Evolutionary conservation across 2,797 vertebrate genomes (phyloP).

Genomic region (Pelobates cultripes): DNA sequence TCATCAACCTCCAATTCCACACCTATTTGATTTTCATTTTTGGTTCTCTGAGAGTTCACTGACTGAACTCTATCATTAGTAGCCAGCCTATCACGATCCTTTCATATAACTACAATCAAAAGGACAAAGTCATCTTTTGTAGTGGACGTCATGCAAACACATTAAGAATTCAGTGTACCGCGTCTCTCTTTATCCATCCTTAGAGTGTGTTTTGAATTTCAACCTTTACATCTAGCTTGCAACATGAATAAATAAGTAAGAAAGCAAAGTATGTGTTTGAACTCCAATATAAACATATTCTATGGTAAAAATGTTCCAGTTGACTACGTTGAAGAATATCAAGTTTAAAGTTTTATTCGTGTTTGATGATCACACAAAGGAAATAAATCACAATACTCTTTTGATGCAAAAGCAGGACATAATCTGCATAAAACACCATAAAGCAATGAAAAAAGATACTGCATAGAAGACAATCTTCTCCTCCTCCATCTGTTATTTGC

Average conservation of each 20-base stretch:
- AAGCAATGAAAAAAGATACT: no score
- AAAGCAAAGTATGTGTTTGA: background rate
- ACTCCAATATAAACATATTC: no score
- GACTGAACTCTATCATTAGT: constrained; percentile 41
- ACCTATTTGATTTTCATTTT: constrained; percentile 38
- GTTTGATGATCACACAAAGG: no score
- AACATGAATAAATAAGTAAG: background rate
- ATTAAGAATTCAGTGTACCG: constrained; percentile 43
- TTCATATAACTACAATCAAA: constrained; percentile 30
- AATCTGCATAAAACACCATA: no score
- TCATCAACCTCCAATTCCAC: constrained; percentile 25
- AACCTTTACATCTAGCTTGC: constrained; percentile 3
- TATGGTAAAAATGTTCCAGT: no score
- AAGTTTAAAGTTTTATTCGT: no score
- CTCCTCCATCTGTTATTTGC: no score
- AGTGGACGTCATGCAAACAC: constrained; percentile 43
- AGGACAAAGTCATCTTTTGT: constrained; percentile 51
- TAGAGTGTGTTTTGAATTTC: constrained; percentile 26
- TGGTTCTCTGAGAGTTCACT: constrained; percentile 26
- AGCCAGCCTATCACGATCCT: constrained; percentile 26
- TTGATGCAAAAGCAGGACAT: no score
- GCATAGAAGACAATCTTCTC: no score
- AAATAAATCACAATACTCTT: no score
- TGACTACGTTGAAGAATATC: no score
- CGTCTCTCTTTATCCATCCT: background rate